Percentiles rank a stretch among this genome's conserved stretches.
These are phyloP conservation scores for Coilia nasus DNA, from an alignment of 2,797 vertebrate species.

Conservation along the genomic window DNA sequence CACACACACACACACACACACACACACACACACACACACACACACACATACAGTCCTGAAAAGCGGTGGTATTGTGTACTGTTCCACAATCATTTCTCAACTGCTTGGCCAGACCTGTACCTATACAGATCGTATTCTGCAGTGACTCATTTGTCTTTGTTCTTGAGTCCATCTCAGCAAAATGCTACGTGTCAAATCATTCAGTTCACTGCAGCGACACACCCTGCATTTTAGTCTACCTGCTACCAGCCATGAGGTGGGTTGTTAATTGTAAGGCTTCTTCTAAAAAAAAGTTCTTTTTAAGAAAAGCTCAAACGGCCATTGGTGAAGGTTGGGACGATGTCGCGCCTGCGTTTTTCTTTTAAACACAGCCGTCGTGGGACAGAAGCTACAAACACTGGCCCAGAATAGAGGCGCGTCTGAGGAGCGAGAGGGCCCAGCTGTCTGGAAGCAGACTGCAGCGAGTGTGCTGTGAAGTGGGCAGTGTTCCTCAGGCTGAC, in stretches of 20 bases:
- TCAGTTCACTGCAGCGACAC: not conserved
- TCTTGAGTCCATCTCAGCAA: not conserved
- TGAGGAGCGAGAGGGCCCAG: not conserved
- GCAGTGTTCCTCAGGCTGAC: not conserved
- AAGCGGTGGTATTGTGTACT: no score
- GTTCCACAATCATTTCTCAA: no score
- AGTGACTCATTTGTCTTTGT: slow-evolving; percentile 15
- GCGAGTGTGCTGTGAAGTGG: not conserved
- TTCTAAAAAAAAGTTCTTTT: not conserved
- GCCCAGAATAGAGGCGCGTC: not conserved
- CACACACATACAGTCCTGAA: not conserved
- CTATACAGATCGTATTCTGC: not conserved
- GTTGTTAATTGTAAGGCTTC: not conserved
- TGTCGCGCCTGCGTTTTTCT: not conserved
- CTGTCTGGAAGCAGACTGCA: not conserved
- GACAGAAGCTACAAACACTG: not conserved
- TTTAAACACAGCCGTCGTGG: not conserved
- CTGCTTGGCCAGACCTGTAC: not conserved
- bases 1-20: not conserved
- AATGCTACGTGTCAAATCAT: not conserved
- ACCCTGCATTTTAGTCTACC: slow-evolving; percentile 14
- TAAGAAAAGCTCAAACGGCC: not conserved
- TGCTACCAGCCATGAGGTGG: not conserved
- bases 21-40: slow-evolving; percentile 4
- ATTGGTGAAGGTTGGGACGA: not conserved